phyloP scores from a whole-genome alignment of 2,797 vertebrate genomes.

The Podarcis siculus region DNA sequence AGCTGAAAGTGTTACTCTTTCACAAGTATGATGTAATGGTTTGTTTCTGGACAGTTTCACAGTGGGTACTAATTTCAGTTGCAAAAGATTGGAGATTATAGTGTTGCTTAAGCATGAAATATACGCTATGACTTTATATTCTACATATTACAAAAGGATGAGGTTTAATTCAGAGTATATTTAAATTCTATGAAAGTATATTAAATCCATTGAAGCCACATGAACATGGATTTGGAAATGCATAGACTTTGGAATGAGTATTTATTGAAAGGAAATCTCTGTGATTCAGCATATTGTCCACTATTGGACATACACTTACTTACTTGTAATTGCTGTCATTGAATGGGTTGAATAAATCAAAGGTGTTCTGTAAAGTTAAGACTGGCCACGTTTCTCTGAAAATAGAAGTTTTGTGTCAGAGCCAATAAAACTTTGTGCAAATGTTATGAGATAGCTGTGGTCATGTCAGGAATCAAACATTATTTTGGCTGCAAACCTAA shows the following conservation, averaged over 20 bases:
- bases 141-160: not conserved
- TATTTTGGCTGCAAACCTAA: not conserved
- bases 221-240: not conserved
- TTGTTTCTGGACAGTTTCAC: not conserved
- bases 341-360: not conserved
- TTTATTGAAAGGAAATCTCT: not conserved
- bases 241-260: not conserved
- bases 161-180: not conserved
- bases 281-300: not conserved
- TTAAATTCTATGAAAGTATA: not conserved
- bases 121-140: not conserved
- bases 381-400: not conserved
- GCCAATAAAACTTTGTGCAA: not conserved
- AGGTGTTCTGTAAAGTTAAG: not conserved
- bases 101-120: not conserved
- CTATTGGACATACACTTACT: not conserved
- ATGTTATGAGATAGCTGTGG: not conserved
- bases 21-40: not conserved
- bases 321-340: not conserved
- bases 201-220: not conserved
- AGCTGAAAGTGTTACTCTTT: not conserved
- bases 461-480: not conserved
- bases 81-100: not conserved
- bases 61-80: not conserved
- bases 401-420: not conserved